Evolutionary conservation across 1,140 invertebrate species (phyloP), one percentile per base, ranked within the genome.

Genomic region (Halesus radiatus): DNA sequence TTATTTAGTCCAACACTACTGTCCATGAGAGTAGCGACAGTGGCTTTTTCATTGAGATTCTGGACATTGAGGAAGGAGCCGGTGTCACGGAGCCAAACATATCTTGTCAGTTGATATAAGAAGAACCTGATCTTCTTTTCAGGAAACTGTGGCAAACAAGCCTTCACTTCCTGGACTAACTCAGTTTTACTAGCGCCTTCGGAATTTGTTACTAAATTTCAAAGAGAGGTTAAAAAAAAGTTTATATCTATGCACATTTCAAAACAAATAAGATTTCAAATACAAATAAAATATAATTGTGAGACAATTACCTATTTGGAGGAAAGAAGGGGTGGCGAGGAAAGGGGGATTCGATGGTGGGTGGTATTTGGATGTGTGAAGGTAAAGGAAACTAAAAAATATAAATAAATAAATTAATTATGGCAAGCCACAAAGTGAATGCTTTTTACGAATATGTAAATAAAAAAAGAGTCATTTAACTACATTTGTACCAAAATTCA

Each of bases 41-140:
- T 89, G 54, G 89, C 81, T 81, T 88, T 88, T 76, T 90, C 88
- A 82, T 91, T 89, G 29, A 91, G 86, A 50, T 86, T 84, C 76
- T 89, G 84, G n/a, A 91, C 87, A 82, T 90, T 90, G 2, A 88
- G 85, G 85, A 91, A 91, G 54, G 84, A 76, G 52, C 86, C 86
- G 75, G 87, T 87, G 79, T 90, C 88, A 60, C 87, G 85, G 8
- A 89, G 80, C 91, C 90, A 91, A 66, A 91, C 87, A 84, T 89
- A 91, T 68, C 90, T 88, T 37, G 87, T 90, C 82, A 90, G 88
- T 84, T 91, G 88, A 85, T 90, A 90, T 75, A 87, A 86, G 84
- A 92, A 91, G 84, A 88, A 91, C 53, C 89, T 87, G 29, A 91
- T 83, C 80, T 80, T 88, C 68, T 87, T 89, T 76, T 88, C 87